A percentile compares a stretch with the other conserved stretches of the same genome.
Evolutionary conservation across 2,113 vertebrate species (phyloP).

Genomic region (Gallinago undulata): DNA sequence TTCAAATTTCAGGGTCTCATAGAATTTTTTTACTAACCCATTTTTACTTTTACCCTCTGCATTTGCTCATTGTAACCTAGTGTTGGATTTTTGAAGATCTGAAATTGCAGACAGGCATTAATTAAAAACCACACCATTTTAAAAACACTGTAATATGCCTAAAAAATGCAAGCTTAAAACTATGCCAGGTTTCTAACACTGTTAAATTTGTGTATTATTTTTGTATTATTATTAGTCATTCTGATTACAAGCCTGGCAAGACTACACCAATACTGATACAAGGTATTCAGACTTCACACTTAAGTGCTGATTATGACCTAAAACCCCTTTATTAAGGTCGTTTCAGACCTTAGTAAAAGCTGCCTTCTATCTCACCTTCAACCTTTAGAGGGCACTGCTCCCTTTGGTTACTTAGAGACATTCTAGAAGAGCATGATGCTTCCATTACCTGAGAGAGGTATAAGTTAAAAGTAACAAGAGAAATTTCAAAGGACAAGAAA

Average conservation of each 20-base stretch:
- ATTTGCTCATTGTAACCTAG: neutral
- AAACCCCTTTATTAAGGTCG: neutral
- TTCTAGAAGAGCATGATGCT: neutral
- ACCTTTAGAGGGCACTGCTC: conserved; percentile 66
- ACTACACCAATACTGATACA: neutral
- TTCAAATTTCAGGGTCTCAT: neutral
- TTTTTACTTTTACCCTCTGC: neutral
- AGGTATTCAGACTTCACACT: neutral
- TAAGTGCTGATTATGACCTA: neutral
- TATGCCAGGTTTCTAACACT: neutral
- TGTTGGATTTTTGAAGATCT: neutral
- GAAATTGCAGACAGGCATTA: neutral
- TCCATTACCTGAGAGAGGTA: neutral
- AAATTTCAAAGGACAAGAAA: neutral
- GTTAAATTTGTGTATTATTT: neutral
- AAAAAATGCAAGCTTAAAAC: neutral
- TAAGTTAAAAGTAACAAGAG: neutral
- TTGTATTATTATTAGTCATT: neutral
- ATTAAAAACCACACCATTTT: neutral
- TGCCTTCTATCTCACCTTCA: conserved; percentile 47
- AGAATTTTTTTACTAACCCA: neutral
- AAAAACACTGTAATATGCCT: neutral
- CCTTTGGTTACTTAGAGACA: conserved; percentile 29
- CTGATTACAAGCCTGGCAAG: neutral
- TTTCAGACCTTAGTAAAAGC: neutral